Evolutionary conservation across 2,797 vertebrate genomes (phyloP), one percentile per base, ranked within the genome.

Genomic region (Liparis tanakae): DNA sequence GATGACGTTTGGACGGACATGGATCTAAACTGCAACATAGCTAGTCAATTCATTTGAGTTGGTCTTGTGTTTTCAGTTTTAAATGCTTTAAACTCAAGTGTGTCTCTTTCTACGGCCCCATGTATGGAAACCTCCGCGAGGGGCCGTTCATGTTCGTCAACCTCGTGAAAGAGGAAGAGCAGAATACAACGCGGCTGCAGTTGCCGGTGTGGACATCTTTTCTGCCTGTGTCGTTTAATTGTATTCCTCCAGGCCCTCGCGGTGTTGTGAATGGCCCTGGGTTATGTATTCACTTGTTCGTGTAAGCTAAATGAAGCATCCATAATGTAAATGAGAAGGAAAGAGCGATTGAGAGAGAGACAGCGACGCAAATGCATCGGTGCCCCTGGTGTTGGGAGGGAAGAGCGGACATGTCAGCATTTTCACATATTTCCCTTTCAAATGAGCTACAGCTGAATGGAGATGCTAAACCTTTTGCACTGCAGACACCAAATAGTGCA

Each of bases 221-320:
- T 91, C 90, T 85, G 82, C 84, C 66, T 82, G 66, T 79, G 77
- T 79, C 75, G 76, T 82, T 85, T 88, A 73, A 82, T 77, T 80
- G 76, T 73, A 81, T 78, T 83, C 85, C 88, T 76, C 67, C 79
- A 82, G 88, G 85, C 79, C 78, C 73, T 85, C 36, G 2, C 60
- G 87, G 83, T 87, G 87, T 84, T 89, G 87, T 88, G 79, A 92
- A 91, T 85, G 70, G 82, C 90, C 85, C 78, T 67, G 78, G 91
- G 91, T 93, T 92, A 91, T 92, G 90, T 91, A 89, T 90, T 89
- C 91, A 89, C 85, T 91, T 79, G 78, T 86, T 90, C 89, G 83
- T 92, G 90, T 93, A 92, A 90, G 87, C 85, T 93, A 93, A 94
- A 94, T 89, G 92, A 94, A 92, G 87, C 91, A 90, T 91, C 87